Evolutionary conservation across 2,888 invertebrate genomes (phyloP), one percentile per base, ranked within the genome.

Genomic region (Dynastes grantii): DNA sequence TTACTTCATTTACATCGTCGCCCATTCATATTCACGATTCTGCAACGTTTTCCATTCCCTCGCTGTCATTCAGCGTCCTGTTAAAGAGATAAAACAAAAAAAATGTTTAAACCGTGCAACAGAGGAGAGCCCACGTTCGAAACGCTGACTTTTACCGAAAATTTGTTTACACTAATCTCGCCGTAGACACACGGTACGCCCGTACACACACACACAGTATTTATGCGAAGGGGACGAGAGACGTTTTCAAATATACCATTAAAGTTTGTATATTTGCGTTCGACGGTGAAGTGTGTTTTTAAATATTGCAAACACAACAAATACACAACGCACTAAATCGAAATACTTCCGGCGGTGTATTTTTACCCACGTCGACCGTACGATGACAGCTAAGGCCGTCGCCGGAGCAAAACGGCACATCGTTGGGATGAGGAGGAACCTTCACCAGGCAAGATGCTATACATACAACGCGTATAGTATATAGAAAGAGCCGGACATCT

Each of bases 221-320:
- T 8, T 22, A 58, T 27, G 16, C 55, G 5, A 45, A 58, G 55
- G 40, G 40, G 65, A 67, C 40, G n/a, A 67, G 45, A 68, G 51
- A 68, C 27, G 51, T 68, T 68, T 27, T 51, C 68, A 68, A 75
- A 75, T 40, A 67, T 61, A 45, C 73, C 73, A 75, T 73, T 73
- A 67, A 79, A 76, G 37, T 75, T 78, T 76, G 78, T 78, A 64
- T 79, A 76, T 79, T 79, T 79, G 75, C 76, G 67, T 76, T 76
- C 51, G 71, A 32, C 68, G 67, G 37, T 76, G 70, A 63, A 76
- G 79, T 79, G 79, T 82, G 78, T 82, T 81, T 81, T 80, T 80
- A 82, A 82, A 80, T 80, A 82, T 82, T 81, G 81, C 81, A 81
- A 80, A 76, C 80, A 80, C 37, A 82, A 82, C 80, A 82, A 80